Evolutionary conservation across 2,888 invertebrate species (phyloP), one percentile per base, ranked within the genome.

Genomic region (Ornithoptera priamus): DNA sequence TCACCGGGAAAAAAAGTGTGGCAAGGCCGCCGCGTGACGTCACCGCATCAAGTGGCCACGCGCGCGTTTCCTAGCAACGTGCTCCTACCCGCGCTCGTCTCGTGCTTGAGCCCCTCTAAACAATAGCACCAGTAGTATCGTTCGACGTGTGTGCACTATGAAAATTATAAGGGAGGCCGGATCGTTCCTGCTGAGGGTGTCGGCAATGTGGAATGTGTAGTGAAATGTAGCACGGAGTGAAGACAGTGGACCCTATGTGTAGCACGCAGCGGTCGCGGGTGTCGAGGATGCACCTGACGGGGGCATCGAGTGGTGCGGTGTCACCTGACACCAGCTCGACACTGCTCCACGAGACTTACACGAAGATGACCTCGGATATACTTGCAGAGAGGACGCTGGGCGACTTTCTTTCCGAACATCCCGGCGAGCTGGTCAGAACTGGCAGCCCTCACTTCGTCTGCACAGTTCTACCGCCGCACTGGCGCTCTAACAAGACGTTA

Each of bases 401-500:
- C 65, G 97, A 97, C 85, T 96, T 97, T 82, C 92, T 97, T 74
- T 96, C 97, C 71, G 97, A 97, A 85, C 97, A 97, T 90, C 97
- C 97, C 7, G 97, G 97, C 50, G 98, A 98, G 89, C 93, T 98
- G 79, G 97, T 98, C 77, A 93, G 98, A 81, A 99, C 99, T 56
- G 95, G 97, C 77, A 97, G 97, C 83, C 99, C 99, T 46, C 97
- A 98, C 87, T 96, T 99, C 81, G 97, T 99, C 74, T 99, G 99
- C 90, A 98, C 99, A 56, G 97, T 97, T 61, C 91, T 99, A 78
- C 99, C 99, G 72, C 95, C 96, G 2, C 99, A 99, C 87, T 99
- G 99, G 99, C 94, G 99, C 75, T 98, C 98, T 68, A 99, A 99
- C 92, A 99, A 99, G 93, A 99, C 99, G 6, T 94, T 99, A 73